Conservation (phyloP, 2,888 invertebrate genomes). For the Spodoptera picta region DNA sequence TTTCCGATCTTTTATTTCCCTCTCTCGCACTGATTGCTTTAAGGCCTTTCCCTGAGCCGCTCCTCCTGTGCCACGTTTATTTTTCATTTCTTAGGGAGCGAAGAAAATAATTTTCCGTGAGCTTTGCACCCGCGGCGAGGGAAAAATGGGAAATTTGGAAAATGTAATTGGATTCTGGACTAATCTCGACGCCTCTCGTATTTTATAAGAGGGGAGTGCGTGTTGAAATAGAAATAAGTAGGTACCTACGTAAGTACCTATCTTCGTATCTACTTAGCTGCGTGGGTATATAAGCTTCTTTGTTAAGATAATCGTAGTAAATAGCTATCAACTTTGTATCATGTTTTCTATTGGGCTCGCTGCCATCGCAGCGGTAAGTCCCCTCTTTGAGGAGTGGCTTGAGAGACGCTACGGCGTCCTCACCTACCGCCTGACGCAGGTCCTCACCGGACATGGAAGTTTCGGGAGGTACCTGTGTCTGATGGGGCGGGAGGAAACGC, state of each 20-base stretch:
- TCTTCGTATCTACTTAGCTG: constrained; percentile 5
- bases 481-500: too few relatives aligned
- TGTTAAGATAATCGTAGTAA: constrained; percentile 4
- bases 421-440: too few relatives aligned
- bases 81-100: constrained; percentile 86
- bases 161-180: constrained; percentile 87
- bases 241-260: neutral
- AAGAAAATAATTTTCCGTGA: constrained; percentile 87
- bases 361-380: too few relatives aligned
- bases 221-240: constrained; percentile 73
- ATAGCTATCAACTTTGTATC: too few relatives aligned
- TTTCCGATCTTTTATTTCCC: constrained; percentile 55
- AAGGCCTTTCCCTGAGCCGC: constrained; percentile 65
- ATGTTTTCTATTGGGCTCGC: too few relatives aligned
- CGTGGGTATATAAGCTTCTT: constrained; percentile 6
- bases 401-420: too few relatives aligned
- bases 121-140: constrained; percentile 85
- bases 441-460: too few relatives aligned
- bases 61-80: constrained; percentile 79
- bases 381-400: too few relatives aligned
- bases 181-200: constrained; percentile 83
- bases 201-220: constrained; percentile 75
- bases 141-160: constrained; percentile 86
- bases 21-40: constrained; percentile 59
- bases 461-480: too few relatives aligned